phyloP scores from a whole-genome alignment of 2,797 vertebrate species.

The Craterocephalus amniculus region DNA sequence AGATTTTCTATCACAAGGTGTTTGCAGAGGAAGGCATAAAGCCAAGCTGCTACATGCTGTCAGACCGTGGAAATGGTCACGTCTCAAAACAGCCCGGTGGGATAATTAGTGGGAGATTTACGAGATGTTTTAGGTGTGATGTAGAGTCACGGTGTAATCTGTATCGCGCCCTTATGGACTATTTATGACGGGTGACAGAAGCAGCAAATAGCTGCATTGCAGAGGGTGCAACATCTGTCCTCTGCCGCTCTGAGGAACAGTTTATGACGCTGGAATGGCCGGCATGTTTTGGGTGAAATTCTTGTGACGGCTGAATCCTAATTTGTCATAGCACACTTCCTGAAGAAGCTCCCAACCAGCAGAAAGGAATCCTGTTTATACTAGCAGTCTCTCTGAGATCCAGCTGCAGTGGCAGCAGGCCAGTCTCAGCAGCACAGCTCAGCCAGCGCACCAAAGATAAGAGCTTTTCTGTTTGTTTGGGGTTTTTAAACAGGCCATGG shows the following conservation, averaged over 20 bases:
- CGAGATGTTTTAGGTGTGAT: slow-evolving; percentile 59
- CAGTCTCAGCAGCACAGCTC: slow-evolving; percentile 53
- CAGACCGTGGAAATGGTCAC: slow-evolving; percentile 18
- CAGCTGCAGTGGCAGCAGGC: slow-evolving; percentile 44
- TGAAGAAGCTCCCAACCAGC: slow-evolving; percentile 9
- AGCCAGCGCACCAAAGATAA: slow-evolving; percentile 54
- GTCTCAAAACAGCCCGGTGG: slow-evolving; percentile 60
- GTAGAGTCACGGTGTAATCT: slow-evolving; percentile 47
- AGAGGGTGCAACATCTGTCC: slow-evolving; percentile 40
- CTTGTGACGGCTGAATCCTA: slow-evolving; percentile 3
- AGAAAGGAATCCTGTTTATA: slow-evolving; percentile 34
- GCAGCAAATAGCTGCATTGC: slow-evolving; percentile 45
- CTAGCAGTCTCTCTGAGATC: slow-evolving; percentile 37
- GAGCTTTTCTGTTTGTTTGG: slow-evolving; percentile 25
- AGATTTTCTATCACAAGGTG: background rate
- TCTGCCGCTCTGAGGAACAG: slow-evolving; percentile 30
- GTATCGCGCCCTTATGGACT: slow-evolving; percentile 38
- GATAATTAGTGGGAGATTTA: slow-evolving; percentile 75
- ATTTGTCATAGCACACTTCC: background rate
- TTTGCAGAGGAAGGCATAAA: background rate
- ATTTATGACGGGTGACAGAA: slow-evolving; percentile 58
- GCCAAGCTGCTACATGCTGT: background rate
- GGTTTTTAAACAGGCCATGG: slow-evolving; percentile 35
- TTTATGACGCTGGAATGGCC: slow-evolving; percentile 14
- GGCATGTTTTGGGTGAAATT: slow-evolving; percentile 14